Evolutionary conservation across 2,797 vertebrate genomes (phyloP).

Genomic region (Neoniphon sammara): DNA sequence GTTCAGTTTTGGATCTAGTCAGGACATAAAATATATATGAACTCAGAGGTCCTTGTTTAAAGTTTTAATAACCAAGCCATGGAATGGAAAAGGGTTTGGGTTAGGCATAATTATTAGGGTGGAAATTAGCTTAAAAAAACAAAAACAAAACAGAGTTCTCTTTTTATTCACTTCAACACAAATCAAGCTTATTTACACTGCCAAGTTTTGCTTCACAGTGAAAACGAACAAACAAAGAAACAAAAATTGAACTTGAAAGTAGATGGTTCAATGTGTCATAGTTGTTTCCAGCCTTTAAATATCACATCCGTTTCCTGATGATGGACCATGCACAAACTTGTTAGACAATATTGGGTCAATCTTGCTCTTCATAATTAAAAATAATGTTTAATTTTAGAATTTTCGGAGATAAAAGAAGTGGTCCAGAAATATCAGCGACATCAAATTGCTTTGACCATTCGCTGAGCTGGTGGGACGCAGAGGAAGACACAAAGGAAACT

Average conservation of each 20-base stretch:
- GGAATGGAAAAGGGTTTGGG: too few relatives aligned
- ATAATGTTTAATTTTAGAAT: conserved; percentile 36
- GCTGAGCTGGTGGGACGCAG: conserved; percentile 25
- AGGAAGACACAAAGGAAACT: conserved; percentile 56
- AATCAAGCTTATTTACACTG: too few relatives aligned
- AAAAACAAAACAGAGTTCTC: too few relatives aligned
- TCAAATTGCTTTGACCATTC: conserved; percentile 19
- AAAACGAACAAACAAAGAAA: neutral
- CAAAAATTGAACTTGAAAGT: neutral
- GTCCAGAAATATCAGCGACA: conserved; percentile 22
- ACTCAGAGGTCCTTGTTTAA: too few relatives aligned
- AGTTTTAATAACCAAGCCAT: too few relatives aligned
- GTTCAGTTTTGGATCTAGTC: too few relatives aligned
- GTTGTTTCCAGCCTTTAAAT: neutral
- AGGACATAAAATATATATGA: too few relatives aligned
- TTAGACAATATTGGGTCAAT: neutral
- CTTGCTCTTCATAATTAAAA: conserved; percentile 3
- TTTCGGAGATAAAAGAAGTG: conserved; percentile 24
- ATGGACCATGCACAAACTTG: neutral
- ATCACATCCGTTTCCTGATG: neutral
- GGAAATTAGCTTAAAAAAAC: too few relatives aligned
- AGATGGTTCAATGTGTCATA: too few relatives aligned
- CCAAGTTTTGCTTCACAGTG: neutral
- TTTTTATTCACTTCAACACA: too few relatives aligned
- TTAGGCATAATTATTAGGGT: too few relatives aligned